Evolutionary conservation across 2,113 vertebrate genomes (phyloP), one percentile per base, ranked within the genome.

Genomic region (Scomber colias): DNA sequence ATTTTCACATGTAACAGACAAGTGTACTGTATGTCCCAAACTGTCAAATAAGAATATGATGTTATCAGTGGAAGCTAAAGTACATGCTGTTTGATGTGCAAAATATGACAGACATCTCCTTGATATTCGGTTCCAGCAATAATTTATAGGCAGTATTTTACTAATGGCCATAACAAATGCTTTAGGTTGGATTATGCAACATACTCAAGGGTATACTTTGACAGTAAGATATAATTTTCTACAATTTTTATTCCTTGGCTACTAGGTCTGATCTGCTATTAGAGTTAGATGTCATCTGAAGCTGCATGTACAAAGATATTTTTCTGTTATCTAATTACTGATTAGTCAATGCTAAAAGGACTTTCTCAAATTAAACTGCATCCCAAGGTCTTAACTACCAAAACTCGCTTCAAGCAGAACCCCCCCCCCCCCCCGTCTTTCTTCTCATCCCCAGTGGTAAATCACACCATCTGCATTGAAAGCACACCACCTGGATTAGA

Each of bases 401-500:
- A 61, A 56, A 46, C 77, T 19, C 44, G 72, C 49, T 40, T 53
- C 35, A 73, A 64, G 24, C 40, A 71, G 40, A 40, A 40, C 35
- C 8, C 8, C 35, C 35, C 8, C 21, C 21, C 21, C 21, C 21
- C 1, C 21, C 1, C 21, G 35, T 40, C 35, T 40, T 40, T 40
- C 35, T 40, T 40, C 35, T 40, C 8, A 40, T 40, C 35, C 35
- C 9, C 35, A 40, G 35, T 40, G 35, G 35, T 40, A 40, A 40
- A 1, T 74, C 64, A 62, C 56, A 61, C 21, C 71, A 62, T 62
- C 40, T 81, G 49, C 40, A 62, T 68, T 2, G 10, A 35, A 62
- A 62, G 50, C n/a, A 16, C 63, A 71, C 40, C 54, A 45, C 57
- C 55, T 56, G 40, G 27, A 62, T 76, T 4, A 27, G 56, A n/a